phyloP scores from a whole-genome alignment of 2,797 vertebrate genomes.

The Tapera naevia region DNA sequence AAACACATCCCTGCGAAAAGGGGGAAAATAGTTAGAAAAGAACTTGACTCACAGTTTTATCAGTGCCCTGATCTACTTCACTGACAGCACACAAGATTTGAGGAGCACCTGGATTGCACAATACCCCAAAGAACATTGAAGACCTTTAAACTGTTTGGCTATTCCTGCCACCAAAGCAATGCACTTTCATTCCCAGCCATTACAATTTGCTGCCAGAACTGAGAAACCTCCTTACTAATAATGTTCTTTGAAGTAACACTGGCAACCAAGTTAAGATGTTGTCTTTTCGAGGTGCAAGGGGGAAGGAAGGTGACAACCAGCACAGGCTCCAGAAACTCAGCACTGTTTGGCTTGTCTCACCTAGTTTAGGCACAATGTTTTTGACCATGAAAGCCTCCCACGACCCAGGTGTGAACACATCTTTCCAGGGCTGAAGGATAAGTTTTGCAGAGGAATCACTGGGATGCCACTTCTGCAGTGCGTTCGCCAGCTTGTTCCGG shows the following conservation, averaged over 20 bases:
- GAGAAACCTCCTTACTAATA: background rate
- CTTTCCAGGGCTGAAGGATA: slow-evolving; percentile 97
- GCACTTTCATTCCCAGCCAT: fast-evolving
- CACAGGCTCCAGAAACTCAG: background rate
- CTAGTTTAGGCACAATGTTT: slow-evolving; percentile 96
- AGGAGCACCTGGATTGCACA: fast-evolving
- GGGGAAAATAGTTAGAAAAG: background rate
- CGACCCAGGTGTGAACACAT: slow-evolving; percentile 92
- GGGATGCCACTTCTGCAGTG: slow-evolving; percentile 97
- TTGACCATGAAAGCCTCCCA: slow-evolving; percentile 99
- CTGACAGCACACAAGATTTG: fast-evolving
- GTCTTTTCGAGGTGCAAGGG: background rate
- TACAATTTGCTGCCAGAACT: background rate
- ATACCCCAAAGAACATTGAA: background rate
- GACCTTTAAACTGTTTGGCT: background rate
- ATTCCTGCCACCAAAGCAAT: background rate
- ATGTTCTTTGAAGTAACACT: background rate
- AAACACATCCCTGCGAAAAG: slow-evolving; percentile 86
- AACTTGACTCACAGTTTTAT: background rate
- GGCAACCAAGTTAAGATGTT: fast-evolving
- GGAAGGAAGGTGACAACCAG: background rate
- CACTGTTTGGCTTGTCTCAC: slow-evolving; percentile 65
- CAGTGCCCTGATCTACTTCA: background rate
- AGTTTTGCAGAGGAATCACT: slow-evolving; percentile 94
- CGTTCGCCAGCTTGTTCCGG: slow-evolving; percentile 91